Conservation (phyloP, 2,797 vertebrate species). For the Harpagifer antarcticus region DNA sequence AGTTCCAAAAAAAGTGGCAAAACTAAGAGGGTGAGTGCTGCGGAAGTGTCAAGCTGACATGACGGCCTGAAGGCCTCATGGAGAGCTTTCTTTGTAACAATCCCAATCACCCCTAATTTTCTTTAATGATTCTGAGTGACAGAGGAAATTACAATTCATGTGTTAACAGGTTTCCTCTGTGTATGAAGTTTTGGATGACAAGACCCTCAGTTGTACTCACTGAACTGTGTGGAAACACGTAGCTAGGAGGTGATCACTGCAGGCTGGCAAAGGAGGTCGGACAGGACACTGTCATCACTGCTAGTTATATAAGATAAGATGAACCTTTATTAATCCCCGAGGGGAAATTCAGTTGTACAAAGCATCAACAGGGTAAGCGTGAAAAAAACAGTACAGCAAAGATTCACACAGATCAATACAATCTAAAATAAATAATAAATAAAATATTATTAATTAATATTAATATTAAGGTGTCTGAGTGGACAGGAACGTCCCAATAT, state of each 20-base stretch:
- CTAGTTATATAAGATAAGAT: no score
- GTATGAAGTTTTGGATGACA: conserved; percentile 28
- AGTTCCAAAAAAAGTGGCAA: conserved; percentile 42
- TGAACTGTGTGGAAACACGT: conserved; percentile 34
- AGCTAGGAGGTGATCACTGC: conserved; percentile 23
- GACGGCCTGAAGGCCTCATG: conserved; percentile 13
- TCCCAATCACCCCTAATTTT: background rate
- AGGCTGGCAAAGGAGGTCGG: conserved; percentile 44
- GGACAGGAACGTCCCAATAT: background rate
- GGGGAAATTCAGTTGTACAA: no score
- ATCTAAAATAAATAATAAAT: no score
- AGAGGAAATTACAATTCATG: conserved; percentile 19
- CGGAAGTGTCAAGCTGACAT: conserved; percentile 34
- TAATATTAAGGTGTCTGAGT: conserved; percentile 28
- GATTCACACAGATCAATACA: no score
- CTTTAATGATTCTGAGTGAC: background rate
- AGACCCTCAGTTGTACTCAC: conserved; percentile 26
- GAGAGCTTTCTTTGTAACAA: background rate
- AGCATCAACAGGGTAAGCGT: no score
- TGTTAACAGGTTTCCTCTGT: conserved; percentile 30
- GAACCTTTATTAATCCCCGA: no score
- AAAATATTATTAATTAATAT: no score
- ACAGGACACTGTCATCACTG: conserved; percentile 33
- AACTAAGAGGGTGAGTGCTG: conserved; percentile 44
- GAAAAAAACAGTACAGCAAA: no score